Base-by-base conservation (phyloP, 23 tunicate species). In the Halocynthia roretzi region DNA sequence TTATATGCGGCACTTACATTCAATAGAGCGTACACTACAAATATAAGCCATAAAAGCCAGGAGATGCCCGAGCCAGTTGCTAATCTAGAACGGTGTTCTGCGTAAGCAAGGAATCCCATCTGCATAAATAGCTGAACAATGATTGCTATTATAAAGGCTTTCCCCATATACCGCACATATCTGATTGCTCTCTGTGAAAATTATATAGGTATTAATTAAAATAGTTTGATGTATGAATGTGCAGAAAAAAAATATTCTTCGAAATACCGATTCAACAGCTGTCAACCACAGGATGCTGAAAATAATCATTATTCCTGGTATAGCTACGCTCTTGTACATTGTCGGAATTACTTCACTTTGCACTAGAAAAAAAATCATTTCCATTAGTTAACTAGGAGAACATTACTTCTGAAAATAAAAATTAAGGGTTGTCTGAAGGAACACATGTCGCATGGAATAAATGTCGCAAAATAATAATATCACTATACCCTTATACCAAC, bases 221-320 rank as follows among this genome's bases (percentile, higher is more conserved):
- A 15, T 15, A 60, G 17, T 60, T 15, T 15, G 64, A 60, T 60
- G 17, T 31, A 31, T 31, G 44, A 31, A 31, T 31, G 44, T 31
- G 44, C 1, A 31, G 44, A 4, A 31, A 31, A 31, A 31, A 1
- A 31, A 31, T 0, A 31, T 31, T 31, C 63, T 58, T 58, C 5
- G 63, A 14, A 58, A 58, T 80, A 89, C 96, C 50, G 85, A 76
- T 84, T 89, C 96, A 11, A 89, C 96, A 8, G 89, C 67, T 17
- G 85, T 89, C 18, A 89, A 67, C 96, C 96, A 89, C 44, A 84
- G 50, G 40, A 89, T 80, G 52, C 89, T 89, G 70, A 89, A 68
- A 10, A 89, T 70, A 48, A 89, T 69, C 79, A 80, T 76, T 5
- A 76, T 8, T 7, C 83, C 96, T 15, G 96, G 96, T 61, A 89